phyloP scores from a whole-genome alignment of 35 echinoderm and acorn worm species.

The Patiria miniata region DNA sequence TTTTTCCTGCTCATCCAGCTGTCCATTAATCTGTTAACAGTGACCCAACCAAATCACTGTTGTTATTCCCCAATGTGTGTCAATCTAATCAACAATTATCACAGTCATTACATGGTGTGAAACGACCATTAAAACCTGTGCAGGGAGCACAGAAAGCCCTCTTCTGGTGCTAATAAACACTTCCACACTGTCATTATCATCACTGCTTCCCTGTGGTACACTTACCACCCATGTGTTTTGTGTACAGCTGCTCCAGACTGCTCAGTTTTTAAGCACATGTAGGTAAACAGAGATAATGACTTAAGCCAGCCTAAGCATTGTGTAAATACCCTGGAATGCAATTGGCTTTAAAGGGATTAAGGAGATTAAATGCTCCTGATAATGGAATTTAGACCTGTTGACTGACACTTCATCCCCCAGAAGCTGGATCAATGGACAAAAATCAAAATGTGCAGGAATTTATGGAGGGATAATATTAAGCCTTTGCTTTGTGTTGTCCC shows the following conservation, averaged over 20 bases:
- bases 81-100: conserved; percentile 14
- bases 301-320: background rate
- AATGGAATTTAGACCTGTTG: background rate
- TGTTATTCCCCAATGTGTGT: background rate
- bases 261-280: background rate
- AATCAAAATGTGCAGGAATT: too few species aligned
- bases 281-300: conserved; percentile 5
- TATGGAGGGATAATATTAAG: too few species aligned
- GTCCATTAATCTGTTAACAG: conserved; percentile 12
- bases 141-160: too few species aligned
- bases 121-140: background rate
- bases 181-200: too few species aligned
- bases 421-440: too few species aligned
- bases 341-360: conserved; percentile 18
- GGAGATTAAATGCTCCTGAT: conserved; percentile 19
- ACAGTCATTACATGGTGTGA: background rate
- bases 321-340: conserved; percentile 13
- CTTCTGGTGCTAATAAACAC: too few species aligned
- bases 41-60: conserved; percentile 6
- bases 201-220: too few species aligned
- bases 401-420: background rate
- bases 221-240: too few species aligned
- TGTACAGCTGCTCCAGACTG: too few species aligned
- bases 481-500: too few species aligned
- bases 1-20: background rate